These are phyloP conservation scores for Ganaspis brasiliensis DNA, from an alignment of 2,888 invertebrate genomes.

Conservation along the genomic window DNA sequence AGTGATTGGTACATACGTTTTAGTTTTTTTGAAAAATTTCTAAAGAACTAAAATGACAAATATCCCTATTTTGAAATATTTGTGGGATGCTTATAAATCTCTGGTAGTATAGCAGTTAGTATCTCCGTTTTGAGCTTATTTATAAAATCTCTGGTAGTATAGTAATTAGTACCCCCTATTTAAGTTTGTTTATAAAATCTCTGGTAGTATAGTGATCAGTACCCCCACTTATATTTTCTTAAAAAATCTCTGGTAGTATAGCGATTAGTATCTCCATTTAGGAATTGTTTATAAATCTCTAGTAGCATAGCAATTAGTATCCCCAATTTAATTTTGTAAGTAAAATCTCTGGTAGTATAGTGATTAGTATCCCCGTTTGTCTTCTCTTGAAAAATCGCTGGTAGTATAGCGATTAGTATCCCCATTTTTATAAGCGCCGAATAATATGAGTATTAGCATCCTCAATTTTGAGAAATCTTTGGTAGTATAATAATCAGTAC, in stretches of 20 bases:
- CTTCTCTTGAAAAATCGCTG: not conserved
- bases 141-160: not conserved
- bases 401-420: not conserved
- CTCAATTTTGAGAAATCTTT: too few species aligned
- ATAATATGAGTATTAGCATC: not conserved
- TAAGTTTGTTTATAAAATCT: not conserved
- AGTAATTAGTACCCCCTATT: not conserved
- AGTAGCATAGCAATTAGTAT: not conserved
- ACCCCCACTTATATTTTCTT: not conserved
- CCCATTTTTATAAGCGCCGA: not conserved
- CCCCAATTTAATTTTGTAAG: too few species aligned
- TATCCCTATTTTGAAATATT: too few species aligned
- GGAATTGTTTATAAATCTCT: not conserved
- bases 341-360: not conserved
- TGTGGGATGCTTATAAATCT: too few species aligned
- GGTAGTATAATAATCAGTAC: too few species aligned
- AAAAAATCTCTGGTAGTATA: constrained; percentile 2
- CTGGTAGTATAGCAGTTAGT: not conserved
- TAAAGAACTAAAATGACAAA: too few species aligned
- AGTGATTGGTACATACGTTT: too few species aligned
- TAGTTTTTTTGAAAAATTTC: too few species aligned
- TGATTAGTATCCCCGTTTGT: not conserved
- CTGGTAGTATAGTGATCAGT: not conserved
- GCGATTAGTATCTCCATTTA: not conserved
- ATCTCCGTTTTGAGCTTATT: too few species aligned